Evolutionary conservation across 2,888 invertebrate genomes (phyloP).

Genomic region (Romanomermis culicivorax): DNA sequence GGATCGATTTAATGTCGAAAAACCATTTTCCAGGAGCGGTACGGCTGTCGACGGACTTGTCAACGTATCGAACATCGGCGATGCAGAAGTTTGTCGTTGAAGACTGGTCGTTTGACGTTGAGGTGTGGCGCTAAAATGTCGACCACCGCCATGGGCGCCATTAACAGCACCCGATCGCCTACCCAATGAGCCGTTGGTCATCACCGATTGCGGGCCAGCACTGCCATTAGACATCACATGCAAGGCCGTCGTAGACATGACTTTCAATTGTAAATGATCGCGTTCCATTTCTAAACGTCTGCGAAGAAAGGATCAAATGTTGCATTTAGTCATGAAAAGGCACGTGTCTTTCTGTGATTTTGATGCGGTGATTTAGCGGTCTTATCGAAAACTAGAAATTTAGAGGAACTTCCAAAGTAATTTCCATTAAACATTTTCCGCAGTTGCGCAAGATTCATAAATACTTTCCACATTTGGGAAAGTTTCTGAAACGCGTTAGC

Average conservation of each 20-base stretch:
- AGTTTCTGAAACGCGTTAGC: too few species aligned
- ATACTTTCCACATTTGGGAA: too few species aligned
- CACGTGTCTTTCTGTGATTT: background rate
- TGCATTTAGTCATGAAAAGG: background rate
- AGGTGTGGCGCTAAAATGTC: background rate
- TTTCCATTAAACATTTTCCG: too few species aligned
- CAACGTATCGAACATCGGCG: slow-evolving; percentile 12
- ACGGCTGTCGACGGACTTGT: slow-evolving; percentile 11
- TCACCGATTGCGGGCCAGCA: slow-evolving; percentile 8
- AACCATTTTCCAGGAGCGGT: too few species aligned
- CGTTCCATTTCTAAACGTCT: background rate
- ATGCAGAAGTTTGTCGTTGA: background rate
- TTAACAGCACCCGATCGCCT: background rate
- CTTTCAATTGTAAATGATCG: background rate
- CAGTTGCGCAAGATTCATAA: too few species aligned
- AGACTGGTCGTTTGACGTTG: background rate
- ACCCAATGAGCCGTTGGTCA: slow-evolving; percentile 9
- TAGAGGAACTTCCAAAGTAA: too few species aligned
- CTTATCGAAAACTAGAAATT: too few species aligned
- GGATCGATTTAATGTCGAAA: too few species aligned
- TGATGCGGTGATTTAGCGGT: too few species aligned
- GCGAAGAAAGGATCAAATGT: too few species aligned
- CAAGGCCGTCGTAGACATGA: background rate
- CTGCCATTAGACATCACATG: too few species aligned
- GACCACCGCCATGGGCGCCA: too few species aligned